These are phyloP conservation scores for Achatina immaculata DNA, from an alignment of 1,140 invertebrate genomes.

Conservation along the genomic window DNA sequence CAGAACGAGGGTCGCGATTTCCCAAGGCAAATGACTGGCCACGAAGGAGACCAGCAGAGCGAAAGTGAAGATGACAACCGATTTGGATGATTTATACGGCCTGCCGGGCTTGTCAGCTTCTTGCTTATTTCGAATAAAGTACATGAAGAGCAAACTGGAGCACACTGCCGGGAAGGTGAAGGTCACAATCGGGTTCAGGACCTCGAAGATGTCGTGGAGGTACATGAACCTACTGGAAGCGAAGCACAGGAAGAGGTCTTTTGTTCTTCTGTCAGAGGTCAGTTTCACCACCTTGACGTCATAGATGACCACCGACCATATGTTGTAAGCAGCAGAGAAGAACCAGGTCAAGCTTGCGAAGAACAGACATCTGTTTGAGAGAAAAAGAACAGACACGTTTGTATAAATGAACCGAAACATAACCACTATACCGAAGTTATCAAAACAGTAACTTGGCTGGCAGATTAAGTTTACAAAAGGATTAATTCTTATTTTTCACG, in stretches of 20 bases:
- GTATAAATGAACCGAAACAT: background rate
- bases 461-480: background rate
- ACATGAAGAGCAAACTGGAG: constrained; percentile 32
- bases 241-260: constrained; percentile 42
- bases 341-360: constrained; percentile 59
- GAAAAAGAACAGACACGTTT: no score
- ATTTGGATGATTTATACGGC: constrained; percentile 48
- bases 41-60: constrained; percentile 48
- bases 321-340: constrained; percentile 60
- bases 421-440: background rate
- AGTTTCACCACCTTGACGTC: constrained; percentile 27
- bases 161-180: constrained; percentile 46
- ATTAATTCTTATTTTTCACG: no score
- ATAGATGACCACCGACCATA: constrained; percentile 59
- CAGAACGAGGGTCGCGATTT: constrained; percentile 47
- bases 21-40: constrained; percentile 48
- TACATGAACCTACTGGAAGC: constrained; percentile 47
- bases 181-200: constrained; percentile 50
- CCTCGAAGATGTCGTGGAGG: constrained; percentile 47
- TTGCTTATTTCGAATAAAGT: constrained; percentile 37
- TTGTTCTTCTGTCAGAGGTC: background rate
- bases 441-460: background rate
- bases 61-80: constrained; percentile 54
- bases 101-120: constrained; percentile 39
- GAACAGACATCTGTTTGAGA: constrained; percentile 53